Conservation (phyloP, 2,888 invertebrate species). For the Aethes cnicana region DNA sequence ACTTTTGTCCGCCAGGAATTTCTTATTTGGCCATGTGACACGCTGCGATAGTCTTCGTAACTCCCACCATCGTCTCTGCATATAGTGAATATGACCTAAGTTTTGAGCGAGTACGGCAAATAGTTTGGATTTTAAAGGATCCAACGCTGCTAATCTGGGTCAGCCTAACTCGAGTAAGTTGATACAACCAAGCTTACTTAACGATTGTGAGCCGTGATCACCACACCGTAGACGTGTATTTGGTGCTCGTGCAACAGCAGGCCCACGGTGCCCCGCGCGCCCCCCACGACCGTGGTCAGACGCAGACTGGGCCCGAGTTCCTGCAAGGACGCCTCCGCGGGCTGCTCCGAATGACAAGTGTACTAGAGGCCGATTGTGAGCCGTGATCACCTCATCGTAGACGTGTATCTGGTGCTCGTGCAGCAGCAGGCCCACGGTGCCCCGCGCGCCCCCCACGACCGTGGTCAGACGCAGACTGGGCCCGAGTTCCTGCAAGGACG, state of each 20-base stretch:
- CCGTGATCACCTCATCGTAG: constrained; percentile 62
- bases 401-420: constrained; percentile 66
- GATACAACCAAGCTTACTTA: too few species aligned
- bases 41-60: too few species aligned
- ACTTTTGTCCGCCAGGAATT: too few species aligned
- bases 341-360: constrained; percentile 81
- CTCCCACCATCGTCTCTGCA: too few species aligned
- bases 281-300: constrained; percentile 54
- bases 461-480: constrained; percentile 55
- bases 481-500: constrained; percentile 45
- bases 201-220: constrained; percentile 32
- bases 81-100: too few species aligned
- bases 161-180: too few species aligned
- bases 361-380: constrained; percentile 48
- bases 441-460: constrained; percentile 56
- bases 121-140: too few species aligned
- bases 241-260: constrained; percentile 60
- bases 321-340: constrained; percentile 58
- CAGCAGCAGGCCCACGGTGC: constrained; percentile 60
- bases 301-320: constrained; percentile 50
- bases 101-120: too few species aligned
- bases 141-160: too few species aligned
- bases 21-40: too few species aligned
- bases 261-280: constrained; percentile 60
- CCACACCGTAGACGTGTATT: constrained; percentile 73